A percentile compares a stretch with the other conserved stretches of the same genome.
These are phyloP conservation scores for Gryllus longicercus DNA, from an alignment of 2,888 invertebrate species.

Conservation along the genomic window DNA sequence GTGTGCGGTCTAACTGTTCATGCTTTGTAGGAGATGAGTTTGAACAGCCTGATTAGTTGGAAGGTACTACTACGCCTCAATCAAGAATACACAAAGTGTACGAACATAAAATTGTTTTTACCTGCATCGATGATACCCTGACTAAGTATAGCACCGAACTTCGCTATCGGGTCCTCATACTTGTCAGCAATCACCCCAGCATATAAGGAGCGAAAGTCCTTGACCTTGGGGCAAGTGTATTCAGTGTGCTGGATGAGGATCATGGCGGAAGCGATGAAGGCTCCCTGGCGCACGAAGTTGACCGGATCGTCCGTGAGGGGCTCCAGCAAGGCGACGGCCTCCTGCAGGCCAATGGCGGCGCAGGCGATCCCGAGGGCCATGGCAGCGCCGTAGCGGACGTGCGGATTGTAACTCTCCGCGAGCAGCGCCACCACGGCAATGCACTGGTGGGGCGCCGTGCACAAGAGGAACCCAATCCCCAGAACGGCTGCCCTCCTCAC, in stretches of 20 bases:
- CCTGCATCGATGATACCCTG: constrained; percentile 57
- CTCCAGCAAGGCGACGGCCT: constrained; percentile 57
- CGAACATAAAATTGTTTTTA: background rate
- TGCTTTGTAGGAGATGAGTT: too few relatives aligned
- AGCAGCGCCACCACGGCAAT: constrained; percentile 59
- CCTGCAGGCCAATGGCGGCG: constrained; percentile 57
- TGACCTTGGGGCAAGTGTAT: constrained; percentile 54
- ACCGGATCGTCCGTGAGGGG: constrained; percentile 60
- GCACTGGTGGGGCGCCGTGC: constrained; percentile 55
- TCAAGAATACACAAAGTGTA: background rate
- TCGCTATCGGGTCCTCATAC: constrained; percentile 62
- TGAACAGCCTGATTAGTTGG: background rate
- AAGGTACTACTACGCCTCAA: background rate
- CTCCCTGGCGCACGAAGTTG: constrained; percentile 61
- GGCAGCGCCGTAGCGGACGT: constrained; percentile 43
- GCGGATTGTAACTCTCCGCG: constrained; percentile 64
- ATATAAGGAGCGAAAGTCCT: constrained; percentile 56
- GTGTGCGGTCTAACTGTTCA: too few relatives aligned
- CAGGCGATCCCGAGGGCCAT: constrained; percentile 62
- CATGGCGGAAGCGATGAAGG: constrained; percentile 55
- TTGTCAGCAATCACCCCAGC: constrained; percentile 59
- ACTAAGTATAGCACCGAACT: constrained; percentile 59
- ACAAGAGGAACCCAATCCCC: constrained; percentile 50
- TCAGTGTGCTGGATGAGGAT: constrained; percentile 60
- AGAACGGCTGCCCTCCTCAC: constrained; percentile 60